Percentiles rank a stretch among this genome's conserved stretches.
These are phyloP conservation scores for Sminthurinus signatus DNA, from an alignment of 1,140 invertebrate genomes.

Conservation along the genomic window DNA sequence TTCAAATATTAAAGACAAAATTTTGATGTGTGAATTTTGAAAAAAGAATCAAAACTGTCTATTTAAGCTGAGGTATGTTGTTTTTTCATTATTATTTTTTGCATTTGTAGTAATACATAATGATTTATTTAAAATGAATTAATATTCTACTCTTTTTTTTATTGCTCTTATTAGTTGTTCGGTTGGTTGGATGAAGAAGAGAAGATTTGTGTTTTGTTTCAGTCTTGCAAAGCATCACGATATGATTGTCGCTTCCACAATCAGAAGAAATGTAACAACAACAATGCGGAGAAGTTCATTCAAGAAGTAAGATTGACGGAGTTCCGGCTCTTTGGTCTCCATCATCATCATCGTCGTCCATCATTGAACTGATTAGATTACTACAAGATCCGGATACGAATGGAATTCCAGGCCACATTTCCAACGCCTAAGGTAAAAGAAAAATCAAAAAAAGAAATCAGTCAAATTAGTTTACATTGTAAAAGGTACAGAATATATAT, in stretches of 20 bases:
- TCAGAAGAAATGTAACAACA: not conserved
- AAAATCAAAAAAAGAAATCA: not conserved
- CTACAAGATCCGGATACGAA: constrained; percentile 4
- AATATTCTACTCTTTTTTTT: too few species aligned
- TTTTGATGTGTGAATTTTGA: too few species aligned
- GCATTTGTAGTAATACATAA: too few species aligned
- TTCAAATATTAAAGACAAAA: too few species aligned
- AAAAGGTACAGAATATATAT: too few species aligned
- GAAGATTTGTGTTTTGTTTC: constrained; percentile 7
- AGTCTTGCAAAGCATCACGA: constrained; percentile 36
- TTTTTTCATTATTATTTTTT: too few species aligned
- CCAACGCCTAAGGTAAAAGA: not conserved
- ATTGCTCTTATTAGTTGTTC: too few species aligned
- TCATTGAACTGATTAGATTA: not conserved
- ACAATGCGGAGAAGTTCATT: constrained; percentile 1
- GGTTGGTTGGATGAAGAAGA: not conserved
- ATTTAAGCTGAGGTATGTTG: too few species aligned
- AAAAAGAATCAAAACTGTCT: too few species aligned
- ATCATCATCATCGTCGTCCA: too few species aligned
- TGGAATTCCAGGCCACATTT: constrained; percentile 8
- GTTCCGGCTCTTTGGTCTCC: constrained; percentile 20
- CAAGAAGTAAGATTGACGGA: not conserved
- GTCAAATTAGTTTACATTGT: too few species aligned
- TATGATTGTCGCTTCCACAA: constrained; percentile 25
- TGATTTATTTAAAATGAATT: too few species aligned